Evolutionary conservation across 2,113 vertebrate species (phyloP), one percentile per base, ranked within the genome.

Genomic region (Sorex araneus): DNA sequence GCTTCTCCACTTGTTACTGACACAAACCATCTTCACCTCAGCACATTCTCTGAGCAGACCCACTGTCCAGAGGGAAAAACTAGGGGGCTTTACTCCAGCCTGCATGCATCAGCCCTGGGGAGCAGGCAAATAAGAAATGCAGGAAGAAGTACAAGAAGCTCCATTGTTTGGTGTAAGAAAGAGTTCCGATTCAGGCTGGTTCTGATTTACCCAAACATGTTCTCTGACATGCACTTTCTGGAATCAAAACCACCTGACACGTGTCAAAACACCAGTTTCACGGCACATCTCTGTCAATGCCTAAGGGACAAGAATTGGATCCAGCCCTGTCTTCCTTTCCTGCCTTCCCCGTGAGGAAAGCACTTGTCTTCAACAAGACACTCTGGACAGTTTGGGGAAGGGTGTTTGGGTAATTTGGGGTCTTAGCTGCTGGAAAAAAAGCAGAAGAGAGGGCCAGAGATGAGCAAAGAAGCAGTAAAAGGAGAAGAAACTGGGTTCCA

Each of bases 241-340:
- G 87, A 96, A 94, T 93, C 84, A 93, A 95, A 96, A 93, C 89
- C 92, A 94, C 64, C 67, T 77, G 83, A 89, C 60, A n/a, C 1
- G 6, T 90, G 92, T 94, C 95, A 95, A 94, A 93, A 97, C 80
- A 91, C 57, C 57, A 60, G 57, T 19, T 60, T 60, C 57, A 60
- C 57, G 19, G 57, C 57, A 60, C 57, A 60, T 60, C 57, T 60
- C 57, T 60, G 57, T 67, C 78, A 79, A 18, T 66, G 64, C 64
- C 64, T 2, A 21, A 57, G 25, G 71, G 28, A 30, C 76, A 1
- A 6, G 50, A 32, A 87, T 32, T 50, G 25, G 2, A 74, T 81
- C 67, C 74, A 30, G 54, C 70, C 63, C 76, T 13, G 25, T 25
- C 25, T 64, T 54, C 67, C 32, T 25, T 66, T 66, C 64, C 64